phyloP scores from a whole-genome alignment of 1,140 invertebrate species.

The Manduca sexta region DNA sequence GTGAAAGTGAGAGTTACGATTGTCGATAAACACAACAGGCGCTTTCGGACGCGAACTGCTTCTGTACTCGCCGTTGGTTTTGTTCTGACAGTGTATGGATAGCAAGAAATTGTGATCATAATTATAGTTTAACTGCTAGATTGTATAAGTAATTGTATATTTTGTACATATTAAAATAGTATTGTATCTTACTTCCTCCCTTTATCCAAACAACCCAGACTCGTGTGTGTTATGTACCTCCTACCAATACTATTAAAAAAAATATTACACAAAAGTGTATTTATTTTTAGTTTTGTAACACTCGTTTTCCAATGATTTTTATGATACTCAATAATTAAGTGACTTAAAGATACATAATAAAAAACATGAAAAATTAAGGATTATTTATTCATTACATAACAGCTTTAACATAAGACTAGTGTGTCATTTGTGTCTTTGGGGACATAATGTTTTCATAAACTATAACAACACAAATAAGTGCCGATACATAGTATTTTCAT shows the following conservation, averaged over 20 bases:
- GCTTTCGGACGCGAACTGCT: constrained; percentile 22
- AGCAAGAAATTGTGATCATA: constrained; percentile 72
- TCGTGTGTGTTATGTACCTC: constrained; percentile 75
- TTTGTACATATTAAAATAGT: constrained; percentile 76
- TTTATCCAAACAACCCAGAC: constrained; percentile 70
- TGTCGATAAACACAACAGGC: constrained; percentile 48
- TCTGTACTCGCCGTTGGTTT: constrained; percentile 28
- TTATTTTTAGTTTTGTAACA: constrained; percentile 14
- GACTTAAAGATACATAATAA: not conserved
- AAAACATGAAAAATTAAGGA: not conserved
- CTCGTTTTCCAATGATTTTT: constrained; percentile 4
- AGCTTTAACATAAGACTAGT: too few species aligned
- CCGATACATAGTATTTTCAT: too few species aligned
- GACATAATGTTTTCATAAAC: too few species aligned
- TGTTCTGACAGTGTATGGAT: constrained; percentile 53
- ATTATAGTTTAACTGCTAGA: constrained; percentile 70
- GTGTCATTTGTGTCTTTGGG: too few species aligned
- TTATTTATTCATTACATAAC: not conserved
- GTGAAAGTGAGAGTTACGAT: constrained; percentile 56
- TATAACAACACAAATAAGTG: too few species aligned
- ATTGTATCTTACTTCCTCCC: constrained; percentile 73
- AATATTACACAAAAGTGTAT: constrained; percentile 67
- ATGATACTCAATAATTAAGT: not conserved
- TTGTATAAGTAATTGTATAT: constrained; percentile 72
- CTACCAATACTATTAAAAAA: constrained; percentile 75